Evolutionary conservation across 2,797 vertebrate species (phyloP).

Genomic region (Danionella dracula): DNA sequence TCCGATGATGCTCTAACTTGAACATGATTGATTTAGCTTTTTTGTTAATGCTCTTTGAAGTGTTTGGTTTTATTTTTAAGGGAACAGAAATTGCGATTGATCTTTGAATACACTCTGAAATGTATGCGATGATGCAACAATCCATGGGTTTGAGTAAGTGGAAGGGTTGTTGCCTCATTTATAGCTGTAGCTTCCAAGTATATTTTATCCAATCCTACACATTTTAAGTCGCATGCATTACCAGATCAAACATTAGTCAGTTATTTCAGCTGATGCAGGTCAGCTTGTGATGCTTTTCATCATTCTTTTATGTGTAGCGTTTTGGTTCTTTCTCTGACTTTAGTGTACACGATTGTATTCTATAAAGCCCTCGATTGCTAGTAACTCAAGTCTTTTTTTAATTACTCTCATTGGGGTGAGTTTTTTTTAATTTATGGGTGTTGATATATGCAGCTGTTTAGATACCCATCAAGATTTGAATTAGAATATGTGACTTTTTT

Average conservation of each 20-base stretch:
- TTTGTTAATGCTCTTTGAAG: background rate
- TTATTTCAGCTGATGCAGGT: background rate
- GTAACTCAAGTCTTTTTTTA: too few relatives aligned
- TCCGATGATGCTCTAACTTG: background rate
- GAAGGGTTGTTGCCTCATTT: background rate
- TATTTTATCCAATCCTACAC: background rate
- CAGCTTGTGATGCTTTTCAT: background rate
- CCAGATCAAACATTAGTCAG: background rate
- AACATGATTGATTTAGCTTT: too few relatives aligned
- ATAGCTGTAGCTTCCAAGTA: background rate
- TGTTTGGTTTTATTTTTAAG: background rate
- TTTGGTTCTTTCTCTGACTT: too few relatives aligned
- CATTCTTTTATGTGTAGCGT: background rate
- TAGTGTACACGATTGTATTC: too few relatives aligned
- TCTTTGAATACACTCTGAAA: background rate
- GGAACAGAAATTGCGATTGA: background rate
- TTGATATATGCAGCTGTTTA: too few relatives aligned
- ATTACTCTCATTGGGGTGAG: too few relatives aligned
- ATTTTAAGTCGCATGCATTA: background rate
- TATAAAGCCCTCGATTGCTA: too few relatives aligned
- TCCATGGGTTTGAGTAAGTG: background rate
- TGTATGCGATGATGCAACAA: background rate
- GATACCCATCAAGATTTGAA: too few relatives aligned
- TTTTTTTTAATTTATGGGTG: too few relatives aligned
- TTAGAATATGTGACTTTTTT: too few relatives aligned